Evolutionary conservation across 2,113 vertebrate genomes (phyloP).

Genomic region (Notechis scutatus): DNA sequence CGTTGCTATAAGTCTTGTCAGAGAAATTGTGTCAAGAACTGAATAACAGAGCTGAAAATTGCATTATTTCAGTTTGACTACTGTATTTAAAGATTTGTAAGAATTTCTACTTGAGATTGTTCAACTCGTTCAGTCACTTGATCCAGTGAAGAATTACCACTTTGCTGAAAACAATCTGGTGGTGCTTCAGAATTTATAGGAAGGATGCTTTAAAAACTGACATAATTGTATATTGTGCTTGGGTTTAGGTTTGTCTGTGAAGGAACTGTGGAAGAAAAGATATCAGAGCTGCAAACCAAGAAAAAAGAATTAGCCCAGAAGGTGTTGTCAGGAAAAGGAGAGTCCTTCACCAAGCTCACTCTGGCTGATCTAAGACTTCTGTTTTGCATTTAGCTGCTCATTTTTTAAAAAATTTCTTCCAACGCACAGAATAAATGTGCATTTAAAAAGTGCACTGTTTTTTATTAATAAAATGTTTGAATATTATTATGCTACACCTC

Average conservation of each 20-base stretch:
- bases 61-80: not conserved
- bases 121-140: not conserved
- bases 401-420: not conserved
- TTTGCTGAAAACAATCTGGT: not conserved
- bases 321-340: conserved; percentile 84
- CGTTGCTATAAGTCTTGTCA: not conserved
- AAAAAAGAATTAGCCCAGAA: conserved; percentile 92
- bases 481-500: not conserved
- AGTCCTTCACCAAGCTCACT: conserved; percentile 81
- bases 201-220: not conserved
- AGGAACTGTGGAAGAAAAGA: conserved; percentile 93
- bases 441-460: conserved; percentile 16
- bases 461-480: not conserved
- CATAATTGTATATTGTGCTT: not conserved
- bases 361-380: conserved; percentile 88
- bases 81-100: not conserved
- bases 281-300: conserved; percentile 81
- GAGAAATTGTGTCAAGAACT: not conserved
- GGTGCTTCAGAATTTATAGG: not conserved
- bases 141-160: not conserved
- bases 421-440: rapidly evolving
- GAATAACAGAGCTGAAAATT: not conserved
- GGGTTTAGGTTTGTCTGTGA: conserved; percentile 86
- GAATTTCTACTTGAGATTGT: not conserved
- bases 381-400: conserved; percentile 73